A percentile compares a stretch with the other conserved stretches of the same genome.
Evolutionary conservation across 2,113 vertebrate genomes (phyloP).

Genomic region (Rhea americana): DNA sequence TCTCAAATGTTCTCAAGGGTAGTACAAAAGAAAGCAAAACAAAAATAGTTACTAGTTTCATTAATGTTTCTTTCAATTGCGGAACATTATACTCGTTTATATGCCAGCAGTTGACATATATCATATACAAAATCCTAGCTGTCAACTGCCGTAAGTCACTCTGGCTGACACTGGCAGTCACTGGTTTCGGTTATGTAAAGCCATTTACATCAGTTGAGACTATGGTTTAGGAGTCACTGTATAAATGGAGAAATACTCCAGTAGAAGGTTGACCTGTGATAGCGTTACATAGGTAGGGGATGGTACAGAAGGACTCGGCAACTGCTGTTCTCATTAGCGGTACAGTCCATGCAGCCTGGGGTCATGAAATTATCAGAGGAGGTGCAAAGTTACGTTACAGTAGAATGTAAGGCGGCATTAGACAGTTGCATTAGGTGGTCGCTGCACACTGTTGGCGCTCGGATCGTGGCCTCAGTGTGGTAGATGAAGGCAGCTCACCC

Average conservation of each 20-base stretch:
- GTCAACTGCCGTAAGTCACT: neutral
- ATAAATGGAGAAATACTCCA: neutral
- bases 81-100: neutral
- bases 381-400: neutral
- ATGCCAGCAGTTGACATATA: neutral
- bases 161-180: neutral
- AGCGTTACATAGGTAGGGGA: neutral
- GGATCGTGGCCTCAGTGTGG: accelerated
- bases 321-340: neutral
- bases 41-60: neutral
- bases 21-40: neutral
- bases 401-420: neutral
- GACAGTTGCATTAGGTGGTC: neutral
- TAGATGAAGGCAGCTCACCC: neutral
- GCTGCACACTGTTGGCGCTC: neutral
- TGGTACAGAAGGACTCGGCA: neutral
- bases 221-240: neutral
- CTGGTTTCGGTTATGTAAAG: neutral
- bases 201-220: neutral
- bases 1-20: neutral
- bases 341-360: accelerated
- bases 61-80: neutral
- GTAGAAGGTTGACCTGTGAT: neutral
- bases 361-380: neutral
- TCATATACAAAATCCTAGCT: accelerated